phyloP scores from a whole-genome alignment of 30 jellyfish, hydroid and myxozoan genomes.

The Hydra vulgaris region DNA sequence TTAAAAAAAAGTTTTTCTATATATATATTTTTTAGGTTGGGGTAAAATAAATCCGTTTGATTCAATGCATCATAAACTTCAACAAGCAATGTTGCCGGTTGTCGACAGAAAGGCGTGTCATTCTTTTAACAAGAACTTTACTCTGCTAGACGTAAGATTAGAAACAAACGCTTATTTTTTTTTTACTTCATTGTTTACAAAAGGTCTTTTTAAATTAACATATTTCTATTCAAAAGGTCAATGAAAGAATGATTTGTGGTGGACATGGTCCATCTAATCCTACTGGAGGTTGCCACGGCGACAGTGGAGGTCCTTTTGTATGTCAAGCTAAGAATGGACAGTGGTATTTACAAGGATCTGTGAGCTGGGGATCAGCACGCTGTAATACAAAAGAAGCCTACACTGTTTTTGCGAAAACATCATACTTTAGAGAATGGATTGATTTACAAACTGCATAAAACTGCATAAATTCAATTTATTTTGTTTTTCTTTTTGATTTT shows the following conservation, averaged over 20 bases:
- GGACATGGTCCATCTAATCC: constrained; percentile 71
- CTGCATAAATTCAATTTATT: constrained; percentile 3
- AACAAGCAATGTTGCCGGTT: constrained; percentile 57
- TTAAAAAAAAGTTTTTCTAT: too few relatives aligned
- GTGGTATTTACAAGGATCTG: constrained; percentile 80
- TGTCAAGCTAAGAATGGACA: constrained; percentile 48
- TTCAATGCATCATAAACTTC: constrained; percentile 56
- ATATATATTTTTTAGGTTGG: constrained; percentile 37
- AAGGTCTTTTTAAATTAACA: too few relatives aligned
- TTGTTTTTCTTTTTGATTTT: too few relatives aligned
- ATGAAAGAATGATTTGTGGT: constrained; percentile 73
- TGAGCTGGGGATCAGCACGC: constrained; percentile 72
- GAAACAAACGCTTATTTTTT: not conserved
- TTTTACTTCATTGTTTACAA: too few relatives aligned
- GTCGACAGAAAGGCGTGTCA: constrained; percentile 39
- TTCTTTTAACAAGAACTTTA: constrained; percentile 31
- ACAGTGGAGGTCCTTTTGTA: constrained; percentile 94
- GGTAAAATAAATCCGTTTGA: constrained; percentile 56
- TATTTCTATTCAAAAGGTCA: constrained; percentile 25
- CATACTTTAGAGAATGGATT: constrained; percentile 42
- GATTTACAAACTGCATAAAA: constrained; percentile 30
- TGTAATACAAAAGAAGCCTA: constrained; percentile 44
- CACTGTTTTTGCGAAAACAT: constrained; percentile 58
- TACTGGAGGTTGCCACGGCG: constrained; percentile 97
- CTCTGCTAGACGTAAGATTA: constrained; percentile 34